phyloP scores from a whole-genome alignment of 2,113 vertebrate species.

The Pantherophis guttatus region DNA sequence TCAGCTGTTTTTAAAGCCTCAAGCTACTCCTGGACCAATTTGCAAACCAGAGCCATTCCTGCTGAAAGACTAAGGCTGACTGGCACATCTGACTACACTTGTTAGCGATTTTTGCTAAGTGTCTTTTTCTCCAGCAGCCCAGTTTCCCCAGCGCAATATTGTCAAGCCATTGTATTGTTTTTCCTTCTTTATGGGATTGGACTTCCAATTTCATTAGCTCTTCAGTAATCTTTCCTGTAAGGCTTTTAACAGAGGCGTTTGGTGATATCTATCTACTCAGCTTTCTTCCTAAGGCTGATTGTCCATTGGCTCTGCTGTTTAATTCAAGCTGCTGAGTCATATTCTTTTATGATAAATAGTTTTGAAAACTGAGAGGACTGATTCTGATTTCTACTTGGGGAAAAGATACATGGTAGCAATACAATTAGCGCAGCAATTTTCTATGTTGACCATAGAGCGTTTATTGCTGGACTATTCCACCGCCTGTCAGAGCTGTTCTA shows the following conservation, averaged over 20 bases:
- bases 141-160: background rate
- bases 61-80: slow-evolving; percentile 47
- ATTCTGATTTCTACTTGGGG: background rate
- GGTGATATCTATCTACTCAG: background rate
- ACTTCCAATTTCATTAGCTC: background rate
- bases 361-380: background rate
- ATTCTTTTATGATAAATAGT: background rate
- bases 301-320: slow-evolving; percentile 20
- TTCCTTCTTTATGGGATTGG: rapidly evolving
- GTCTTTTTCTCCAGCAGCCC: slow-evolving; percentile 17
- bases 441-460: background rate
- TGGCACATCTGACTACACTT: slow-evolving; percentile 50
- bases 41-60: slow-evolving; percentile 48
- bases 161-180: slow-evolving; percentile 12
- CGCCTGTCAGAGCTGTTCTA: background rate
- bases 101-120: slow-evolving; percentile 36
- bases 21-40: slow-evolving; percentile 52
- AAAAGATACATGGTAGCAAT: slow-evolving; percentile 20
- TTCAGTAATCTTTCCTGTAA: background rate
- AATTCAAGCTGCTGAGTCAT: background rate
- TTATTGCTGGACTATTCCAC: background rate
- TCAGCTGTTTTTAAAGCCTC: slow-evolving; percentile 57
- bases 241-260: slow-evolving; percentile 13
- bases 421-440: background rate
- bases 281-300: background rate